These are phyloP conservation scores for Microplitis mediator DNA, from an alignment of 1,140 invertebrate species.

Conservation along the genomic window DNA sequence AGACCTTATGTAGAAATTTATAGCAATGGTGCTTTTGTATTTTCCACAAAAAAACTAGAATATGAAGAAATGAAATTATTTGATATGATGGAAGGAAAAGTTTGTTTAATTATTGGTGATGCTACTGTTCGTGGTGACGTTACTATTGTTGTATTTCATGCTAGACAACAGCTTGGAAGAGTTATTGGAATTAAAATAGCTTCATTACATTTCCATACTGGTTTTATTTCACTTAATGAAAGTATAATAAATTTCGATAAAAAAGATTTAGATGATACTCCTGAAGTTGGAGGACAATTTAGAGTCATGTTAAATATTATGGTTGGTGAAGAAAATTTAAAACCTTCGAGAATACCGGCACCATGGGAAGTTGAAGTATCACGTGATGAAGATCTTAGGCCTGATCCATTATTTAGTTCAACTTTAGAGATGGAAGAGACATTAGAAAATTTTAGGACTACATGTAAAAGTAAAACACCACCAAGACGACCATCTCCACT, in stretches of 20 bases:
- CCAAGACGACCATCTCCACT: background rate
- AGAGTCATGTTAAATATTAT: conserved; percentile 74
- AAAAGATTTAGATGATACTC: conserved; percentile 75
- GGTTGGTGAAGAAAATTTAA: conserved; percentile 70
- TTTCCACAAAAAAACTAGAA: conserved; percentile 80
- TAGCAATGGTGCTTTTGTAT: conserved; percentile 82
- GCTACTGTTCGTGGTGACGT: conserved; percentile 83
- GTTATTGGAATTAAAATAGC: conserved; percentile 87
- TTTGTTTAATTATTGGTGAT: conserved; percentile 63
- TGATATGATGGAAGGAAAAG: conserved; percentile 77
- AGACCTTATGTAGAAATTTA: conserved; percentile 92
- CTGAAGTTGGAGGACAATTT: conserved; percentile 82
- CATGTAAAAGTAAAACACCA: background rate
- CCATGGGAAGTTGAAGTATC: conserved; percentile 74
- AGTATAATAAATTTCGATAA: conserved; percentile 76
- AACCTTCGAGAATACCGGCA: conserved; percentile 68
- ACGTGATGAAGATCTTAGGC: conserved; percentile 49
- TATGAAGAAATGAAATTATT: conserved; percentile 89
- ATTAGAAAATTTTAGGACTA: conserved; percentile 75
- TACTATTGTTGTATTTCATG: conserved; percentile 82
- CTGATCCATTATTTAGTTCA: conserved; percentile 76
- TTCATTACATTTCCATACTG: conserved; percentile 87
- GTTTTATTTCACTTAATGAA: conserved; percentile 78
- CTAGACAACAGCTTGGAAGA: conserved; percentile 81
- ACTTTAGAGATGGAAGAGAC: conserved; percentile 84